Percentiles rank a stretch among this genome's conserved stretches.
Evolutionary conservation across 2,888 invertebrate species (phyloP).

Genomic region (Endotricha flammealis): DNA sequence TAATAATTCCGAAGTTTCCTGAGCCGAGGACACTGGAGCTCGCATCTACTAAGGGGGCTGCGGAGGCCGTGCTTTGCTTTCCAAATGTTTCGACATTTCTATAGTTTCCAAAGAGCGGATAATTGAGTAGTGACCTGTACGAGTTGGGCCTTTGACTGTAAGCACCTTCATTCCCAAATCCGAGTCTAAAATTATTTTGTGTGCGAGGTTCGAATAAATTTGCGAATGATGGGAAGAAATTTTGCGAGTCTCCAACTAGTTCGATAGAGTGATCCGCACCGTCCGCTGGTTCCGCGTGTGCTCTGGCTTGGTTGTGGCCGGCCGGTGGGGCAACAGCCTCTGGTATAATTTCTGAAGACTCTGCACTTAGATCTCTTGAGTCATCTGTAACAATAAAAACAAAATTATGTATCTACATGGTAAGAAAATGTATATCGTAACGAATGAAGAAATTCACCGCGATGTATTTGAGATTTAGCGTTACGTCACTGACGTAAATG

Average conservation of each 20-base stretch:
- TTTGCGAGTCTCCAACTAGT: slow-evolving; percentile 79
- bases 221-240: slow-evolving; percentile 88
- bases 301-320: slow-evolving; percentile 29
- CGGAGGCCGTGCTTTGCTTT: slow-evolving; percentile 51
- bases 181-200: slow-evolving; percentile 77
- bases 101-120: slow-evolving; percentile 60
- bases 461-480: too few relatives aligned
- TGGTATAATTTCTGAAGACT: slow-evolving; percentile 67
- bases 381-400: slow-evolving; percentile 69
- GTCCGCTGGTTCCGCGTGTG: slow-evolving; percentile 41
- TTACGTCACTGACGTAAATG: slow-evolving; percentile 5
- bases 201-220: slow-evolving; percentile 79
- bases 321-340: slow-evolving; percentile 65
- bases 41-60: slow-evolving; percentile 66
- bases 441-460: too few relatives aligned
- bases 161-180: slow-evolving; percentile 79
- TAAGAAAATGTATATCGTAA: too few relatives aligned
- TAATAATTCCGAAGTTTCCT: slow-evolving; percentile 91
- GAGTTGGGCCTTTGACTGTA: slow-evolving; percentile 79
- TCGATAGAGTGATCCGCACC: slow-evolving; percentile 73
- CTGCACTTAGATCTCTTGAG: slow-evolving; percentile 56
- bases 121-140: slow-evolving; percentile 65
- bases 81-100: slow-evolving; percentile 56
- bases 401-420: too few relatives aligned
- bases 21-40: slow-evolving; percentile 85